Conservation (phyloP, 2,888 invertebrate species). For the Ischnura elegans region DNA sequence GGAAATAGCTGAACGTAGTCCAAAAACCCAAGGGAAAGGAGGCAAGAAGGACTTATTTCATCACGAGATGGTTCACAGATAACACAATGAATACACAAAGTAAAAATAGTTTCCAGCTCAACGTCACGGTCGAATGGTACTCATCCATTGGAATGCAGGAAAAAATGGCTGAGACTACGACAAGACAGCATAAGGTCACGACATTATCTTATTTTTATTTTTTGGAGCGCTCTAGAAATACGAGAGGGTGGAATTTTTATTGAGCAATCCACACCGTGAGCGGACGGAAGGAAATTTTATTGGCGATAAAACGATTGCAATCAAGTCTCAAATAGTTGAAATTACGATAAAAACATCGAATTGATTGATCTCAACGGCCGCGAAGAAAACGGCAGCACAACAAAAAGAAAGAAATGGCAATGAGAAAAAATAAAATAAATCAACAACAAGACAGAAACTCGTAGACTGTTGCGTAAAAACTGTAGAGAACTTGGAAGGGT, state of each 20-base stretch:
- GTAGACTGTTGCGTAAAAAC: too few relatives aligned
- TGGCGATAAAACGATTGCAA: neutral
- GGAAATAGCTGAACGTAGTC: neutral
- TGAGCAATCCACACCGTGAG: neutral
- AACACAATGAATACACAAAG: neutral
- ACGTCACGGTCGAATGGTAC: neutral
- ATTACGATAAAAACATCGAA: neutral
- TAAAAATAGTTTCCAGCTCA: neutral
- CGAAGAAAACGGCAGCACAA: neutral
- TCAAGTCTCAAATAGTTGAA: neutral
- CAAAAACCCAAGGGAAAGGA: neutral
- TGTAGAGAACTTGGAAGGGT: too few relatives aligned
- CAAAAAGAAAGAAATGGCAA: neutral
- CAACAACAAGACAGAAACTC: too few relatives aligned
- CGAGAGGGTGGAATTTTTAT: conserved; percentile 3
- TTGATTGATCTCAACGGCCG: neutral
- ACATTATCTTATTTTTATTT: neutral
- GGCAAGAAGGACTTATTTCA: neutral
- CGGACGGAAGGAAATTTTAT: neutral
- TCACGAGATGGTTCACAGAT: neutral
- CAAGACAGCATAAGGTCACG: neutral
- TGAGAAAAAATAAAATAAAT: neutral
- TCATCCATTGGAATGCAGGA: neutral
- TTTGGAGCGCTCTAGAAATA: neutral
- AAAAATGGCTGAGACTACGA: neutral